Conservation (phyloP, 2,797 vertebrate species). For the Chiloscyllium punctatum region DNA sequence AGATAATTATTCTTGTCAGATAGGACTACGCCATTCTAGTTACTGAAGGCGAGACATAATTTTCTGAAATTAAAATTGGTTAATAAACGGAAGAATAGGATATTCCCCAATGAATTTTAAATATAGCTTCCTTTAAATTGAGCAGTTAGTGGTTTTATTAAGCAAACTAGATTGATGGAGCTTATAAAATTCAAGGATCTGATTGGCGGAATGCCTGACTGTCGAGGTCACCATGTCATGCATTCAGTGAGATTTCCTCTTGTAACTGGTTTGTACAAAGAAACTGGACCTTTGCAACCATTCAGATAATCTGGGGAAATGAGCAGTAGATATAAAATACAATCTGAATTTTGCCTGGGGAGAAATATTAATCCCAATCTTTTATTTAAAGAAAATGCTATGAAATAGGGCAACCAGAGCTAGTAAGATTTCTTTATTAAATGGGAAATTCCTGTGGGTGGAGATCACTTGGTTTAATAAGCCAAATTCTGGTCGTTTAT, state of each 20-base stretch:
- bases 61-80: not conserved
- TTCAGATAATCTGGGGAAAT: not conserved
- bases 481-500: not conserved
- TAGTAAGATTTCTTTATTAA: not conserved
- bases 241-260: constrained; percentile 47
- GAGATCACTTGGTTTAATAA: not conserved
- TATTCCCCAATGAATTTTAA: constrained; percentile 43
- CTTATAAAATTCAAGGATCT: constrained; percentile 54
- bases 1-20: constrained; percentile 26
- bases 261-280: constrained; percentile 45
- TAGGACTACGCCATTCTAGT: not conserved
- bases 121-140: constrained; percentile 57
- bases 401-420: not conserved
- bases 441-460: not conserved
- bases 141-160: constrained; percentile 53
- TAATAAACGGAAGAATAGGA: constrained; percentile 41
- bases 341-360: not conserved
- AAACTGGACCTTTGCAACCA: constrained; percentile 36
- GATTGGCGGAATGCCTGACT: constrained; percentile 57
- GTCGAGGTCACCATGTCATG: constrained; percentile 57
- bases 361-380: not conserved
- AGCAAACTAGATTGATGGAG: constrained; percentile 58
- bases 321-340: not conserved
- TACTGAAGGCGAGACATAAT: not conserved
- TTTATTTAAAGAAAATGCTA: not conserved